Evolutionary conservation across 92 coral and sea anemone species (phyloP), one percentile per base, ranked within the genome.

Genomic region (Epizoanthus rinbou): DNA sequence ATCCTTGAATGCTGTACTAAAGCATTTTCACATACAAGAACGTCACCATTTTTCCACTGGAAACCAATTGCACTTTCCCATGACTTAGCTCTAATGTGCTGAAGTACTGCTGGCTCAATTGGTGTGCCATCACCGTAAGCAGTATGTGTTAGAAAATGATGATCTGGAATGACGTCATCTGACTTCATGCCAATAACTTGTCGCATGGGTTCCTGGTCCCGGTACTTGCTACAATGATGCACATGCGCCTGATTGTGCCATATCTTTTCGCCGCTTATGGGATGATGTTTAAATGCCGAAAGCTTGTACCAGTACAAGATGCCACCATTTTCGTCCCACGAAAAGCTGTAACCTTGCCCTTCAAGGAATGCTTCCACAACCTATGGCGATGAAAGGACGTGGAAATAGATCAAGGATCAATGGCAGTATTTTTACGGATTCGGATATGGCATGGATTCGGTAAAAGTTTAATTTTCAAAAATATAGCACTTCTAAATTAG

Each of bases 1-100:
- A 88, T 35, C 75, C 92, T 66, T 0, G 67, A 70, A 57, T 88
- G 92, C 71, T 67, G 84, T 15, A 80, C 91, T 4, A 78, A 41
- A 65, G 85, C 47, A 58, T 88, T 88, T 73, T 88, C 88, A 57
- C 85, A 19, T 13, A 88, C 88, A 9, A 88, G 35, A 54, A 88
- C n/a, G 45, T 88, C 91, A 8, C 76, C 59, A 41, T 31, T 71
- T 53, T 64, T 73, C 86, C 85, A 84, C 16, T 80, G 79, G 47
- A 87, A 72, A 13, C 93, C 91, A 1, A 90, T 91, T 6, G 88
- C 79, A 73, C 84, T 62, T 31, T 39, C 24, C 91, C 94, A 90
- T n/a, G 80, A 37, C 8, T 54, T 56, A 24, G 74, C 87, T 45
- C 91, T 85, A 37, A 90, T 64, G 88, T 87, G 93, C 57, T 90